A percentile compares a stretch with the other conserved stretches of the same genome.
Evolutionary conservation across 1,140 invertebrate genomes (phyloP).

Genomic region (Zaprionus vittiger): DNA sequence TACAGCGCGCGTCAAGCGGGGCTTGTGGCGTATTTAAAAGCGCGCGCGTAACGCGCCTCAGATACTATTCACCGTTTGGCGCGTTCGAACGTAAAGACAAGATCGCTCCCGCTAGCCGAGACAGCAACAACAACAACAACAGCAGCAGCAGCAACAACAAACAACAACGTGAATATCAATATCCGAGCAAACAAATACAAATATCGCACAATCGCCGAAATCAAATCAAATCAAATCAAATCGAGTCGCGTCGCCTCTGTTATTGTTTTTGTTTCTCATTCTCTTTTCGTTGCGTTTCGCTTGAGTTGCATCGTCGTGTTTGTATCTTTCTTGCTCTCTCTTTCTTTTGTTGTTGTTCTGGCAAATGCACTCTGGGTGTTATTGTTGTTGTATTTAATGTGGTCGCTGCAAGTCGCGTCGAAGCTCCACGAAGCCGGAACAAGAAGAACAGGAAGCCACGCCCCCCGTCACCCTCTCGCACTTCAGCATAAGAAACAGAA

Average conservation of each 20-base stretch:
- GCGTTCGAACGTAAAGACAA: conserved; percentile 53
- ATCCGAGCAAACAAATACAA: background rate
- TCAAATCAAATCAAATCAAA: background rate
- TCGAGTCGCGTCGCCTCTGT: background rate
- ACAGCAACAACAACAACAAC: background rate
- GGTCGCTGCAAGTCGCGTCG: conserved; percentile 14
- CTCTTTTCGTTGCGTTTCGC: conserved; percentile 3
- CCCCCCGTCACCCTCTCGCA: background rate
- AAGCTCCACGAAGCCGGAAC: conserved; percentile 5
- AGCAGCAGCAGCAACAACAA: background rate
- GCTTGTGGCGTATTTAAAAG: conserved; percentile 67
- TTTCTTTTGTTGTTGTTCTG: background rate
- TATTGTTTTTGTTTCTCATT: background rate
- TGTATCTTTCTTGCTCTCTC: background rate
- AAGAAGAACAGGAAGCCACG: background rate
- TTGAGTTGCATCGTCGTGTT: background rate
- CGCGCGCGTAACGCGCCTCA: conserved; percentile 64
- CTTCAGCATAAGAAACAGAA: conserved; percentile 1
- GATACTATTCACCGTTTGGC: conserved; percentile 71
- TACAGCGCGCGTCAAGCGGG: conserved; percentile 18
- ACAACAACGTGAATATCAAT: background rate
- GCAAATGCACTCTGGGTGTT: conserved; percentile 33
- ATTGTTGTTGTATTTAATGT: conserved; percentile 27
- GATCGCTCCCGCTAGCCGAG: conserved; percentile 37
- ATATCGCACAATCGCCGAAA: background rate